Percentiles rank a stretch among this genome's conserved stretches.
Evolutionary conservation across 1,140 invertebrate species (phyloP).

Genomic region (Polyergus mexicanus): DNA sequence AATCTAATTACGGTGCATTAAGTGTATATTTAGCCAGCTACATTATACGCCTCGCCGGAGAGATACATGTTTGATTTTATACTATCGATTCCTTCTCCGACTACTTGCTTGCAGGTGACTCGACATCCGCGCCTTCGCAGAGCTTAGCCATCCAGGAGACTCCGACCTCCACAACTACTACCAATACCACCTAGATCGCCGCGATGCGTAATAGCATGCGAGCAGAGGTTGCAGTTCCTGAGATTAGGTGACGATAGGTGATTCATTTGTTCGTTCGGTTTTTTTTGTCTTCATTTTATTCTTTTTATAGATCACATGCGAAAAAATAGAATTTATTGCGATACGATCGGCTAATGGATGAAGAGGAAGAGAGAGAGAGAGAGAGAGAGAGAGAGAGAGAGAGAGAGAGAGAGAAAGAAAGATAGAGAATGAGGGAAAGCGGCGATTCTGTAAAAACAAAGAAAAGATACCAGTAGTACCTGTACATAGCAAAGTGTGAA

Average conservation of each 20-base stretch:
- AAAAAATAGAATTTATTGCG: conserved; percentile 66
- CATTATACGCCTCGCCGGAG: background rate
- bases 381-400: conserved; percentile 26
- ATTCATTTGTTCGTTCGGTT: conserved; percentile 62
- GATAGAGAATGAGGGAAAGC: conserved; percentile 55
- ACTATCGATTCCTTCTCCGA: conserved; percentile 2
- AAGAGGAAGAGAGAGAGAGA: conserved; percentile 55
- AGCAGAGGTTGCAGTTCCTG: conserved; percentile 82
- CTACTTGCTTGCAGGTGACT: conserved; percentile 78
- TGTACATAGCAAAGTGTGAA: conserved; percentile 86
- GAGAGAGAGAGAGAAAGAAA: conserved; percentile 39
- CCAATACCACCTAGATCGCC: conserved; percentile 71
- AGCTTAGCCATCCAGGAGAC: conserved; percentile 80
- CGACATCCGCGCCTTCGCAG: conserved; percentile 79
- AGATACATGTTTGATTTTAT: background rate
- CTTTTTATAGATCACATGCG: conserved; percentile 68
- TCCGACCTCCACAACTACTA: conserved; percentile 75
- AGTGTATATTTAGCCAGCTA: conserved; percentile 34
- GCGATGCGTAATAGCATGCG: conserved; percentile 66
- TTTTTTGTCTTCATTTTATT: conserved; percentile 43
- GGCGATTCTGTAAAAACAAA: conserved; percentile 75
- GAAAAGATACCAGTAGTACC: conserved; percentile 82
- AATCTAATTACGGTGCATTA: conserved; percentile 15
- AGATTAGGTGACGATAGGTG: conserved; percentile 80
- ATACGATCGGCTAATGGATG: conserved; percentile 66